Evolutionary conservation across 2,797 vertebrate genomes (phyloP).

Genomic region (Staurois parvus): DNA sequence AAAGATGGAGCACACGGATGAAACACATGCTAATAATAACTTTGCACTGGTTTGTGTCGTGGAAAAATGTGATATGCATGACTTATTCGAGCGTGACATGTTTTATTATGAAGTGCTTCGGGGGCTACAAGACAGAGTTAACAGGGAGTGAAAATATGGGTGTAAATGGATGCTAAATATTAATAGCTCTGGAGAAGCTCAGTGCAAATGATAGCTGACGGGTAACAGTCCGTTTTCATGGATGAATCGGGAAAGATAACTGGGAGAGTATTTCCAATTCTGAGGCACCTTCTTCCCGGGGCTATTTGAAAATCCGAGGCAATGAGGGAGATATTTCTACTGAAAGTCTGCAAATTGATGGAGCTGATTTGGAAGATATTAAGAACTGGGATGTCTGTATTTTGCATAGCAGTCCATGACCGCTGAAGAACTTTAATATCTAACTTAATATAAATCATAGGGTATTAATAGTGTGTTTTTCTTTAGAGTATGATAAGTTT

Average conservation of each 20-base stretch:
- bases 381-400: background rate
- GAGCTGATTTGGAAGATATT: background rate
- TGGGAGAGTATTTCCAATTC: constrained; percentile 7
- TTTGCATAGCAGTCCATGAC: background rate
- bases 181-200: constrained; percentile 34
- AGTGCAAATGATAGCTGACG: constrained; percentile 44
- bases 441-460: no score
- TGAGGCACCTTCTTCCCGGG: background rate
- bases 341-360: background rate
- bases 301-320: background rate
- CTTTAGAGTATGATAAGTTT: no score
- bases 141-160: constrained; percentile 24
- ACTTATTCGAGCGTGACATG: constrained; percentile 36
- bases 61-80: constrained; percentile 23
- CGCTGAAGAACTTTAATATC: no score
- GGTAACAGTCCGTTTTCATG: constrained; percentile 25
- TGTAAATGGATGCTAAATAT: constrained; percentile 47
- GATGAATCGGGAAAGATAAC: background rate
- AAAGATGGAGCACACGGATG: constrained; percentile 3
- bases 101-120: constrained; percentile 44
- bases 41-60: background rate
- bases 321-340: background rate
- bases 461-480: no score
- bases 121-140: constrained; percentile 39
- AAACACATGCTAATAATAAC: constrained; percentile 35